Evolutionary conservation across 2,797 vertebrate species (phyloP).

Genomic region (Yasuhikotakia modesta): DNA sequence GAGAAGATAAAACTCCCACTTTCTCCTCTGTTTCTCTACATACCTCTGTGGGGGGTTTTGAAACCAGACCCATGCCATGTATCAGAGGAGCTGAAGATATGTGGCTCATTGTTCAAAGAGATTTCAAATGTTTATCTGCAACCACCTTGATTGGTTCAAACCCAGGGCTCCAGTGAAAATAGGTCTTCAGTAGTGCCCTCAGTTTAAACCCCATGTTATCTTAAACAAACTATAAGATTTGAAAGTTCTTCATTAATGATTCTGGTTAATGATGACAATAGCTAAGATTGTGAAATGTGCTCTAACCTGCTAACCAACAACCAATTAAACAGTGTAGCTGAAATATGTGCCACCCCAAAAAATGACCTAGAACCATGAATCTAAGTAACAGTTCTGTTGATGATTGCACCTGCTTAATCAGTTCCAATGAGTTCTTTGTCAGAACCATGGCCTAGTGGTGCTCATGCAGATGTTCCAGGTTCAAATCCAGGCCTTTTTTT

Average conservation of each 20-base stretch:
- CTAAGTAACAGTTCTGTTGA: not conserved
- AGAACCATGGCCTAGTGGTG: not conserved
- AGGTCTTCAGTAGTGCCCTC: conserved; percentile 14
- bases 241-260: conserved; percentile 29
- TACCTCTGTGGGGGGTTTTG: conserved; percentile 57
- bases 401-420: not conserved
- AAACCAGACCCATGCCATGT: conserved; percentile 62
- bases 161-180: conserved; percentile 20
- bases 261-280: conserved; percentile 16
- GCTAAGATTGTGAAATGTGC: not conserved
- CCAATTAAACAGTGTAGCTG: no score
- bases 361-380: no score
- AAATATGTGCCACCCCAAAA: no score
- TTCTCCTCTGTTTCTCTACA: conserved; percentile 52
- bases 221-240: conserved; percentile 34
- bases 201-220: conserved; percentile 40
- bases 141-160: conserved; percentile 4
- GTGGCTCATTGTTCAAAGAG: conserved; percentile 31
- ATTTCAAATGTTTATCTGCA: conserved; percentile 37
- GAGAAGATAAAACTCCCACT: conserved; percentile 39
- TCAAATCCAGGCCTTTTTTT: not conserved
- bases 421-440: not conserved
- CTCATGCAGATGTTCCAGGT: not conserved
- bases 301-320: not conserved
- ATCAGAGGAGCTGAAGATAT: conserved; percentile 47